Evolutionary conservation across 2,113 vertebrate genomes (phyloP).

Genomic region (Crotalus horridus): DNA sequence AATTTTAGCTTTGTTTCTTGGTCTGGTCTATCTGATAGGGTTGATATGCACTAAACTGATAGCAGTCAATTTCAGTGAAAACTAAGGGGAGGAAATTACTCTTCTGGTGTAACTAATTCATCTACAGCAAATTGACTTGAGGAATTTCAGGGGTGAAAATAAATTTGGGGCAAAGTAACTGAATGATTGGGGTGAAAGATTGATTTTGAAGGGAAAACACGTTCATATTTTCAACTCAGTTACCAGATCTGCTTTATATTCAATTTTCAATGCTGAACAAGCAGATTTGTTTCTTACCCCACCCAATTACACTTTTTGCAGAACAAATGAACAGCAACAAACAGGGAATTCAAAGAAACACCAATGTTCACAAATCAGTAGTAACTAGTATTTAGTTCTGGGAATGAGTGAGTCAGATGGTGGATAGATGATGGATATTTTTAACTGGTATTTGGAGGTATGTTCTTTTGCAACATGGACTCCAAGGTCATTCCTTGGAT

Average conservation of each 20-base stretch:
- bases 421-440: not conserved
- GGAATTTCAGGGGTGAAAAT: not conserved
- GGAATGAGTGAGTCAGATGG: not conserved
- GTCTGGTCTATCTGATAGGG: not conserved
- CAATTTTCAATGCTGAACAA: not conserved
- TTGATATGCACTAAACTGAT: not conserved
- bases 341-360: not conserved
- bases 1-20: not conserved
- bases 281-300: not conserved
- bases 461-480: not conserved
- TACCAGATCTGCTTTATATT: not conserved
- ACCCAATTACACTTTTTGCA: not conserved
- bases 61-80: not conserved
- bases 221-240: not conserved
- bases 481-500: no score
- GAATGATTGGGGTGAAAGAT: not conserved
- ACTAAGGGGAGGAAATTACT: not conserved
- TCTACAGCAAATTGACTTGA: not conserved
- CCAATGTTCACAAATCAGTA: not conserved
- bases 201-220: not conserved
- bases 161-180: not conserved
- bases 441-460: not conserved
- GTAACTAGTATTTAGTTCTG: not conserved
- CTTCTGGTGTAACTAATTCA: not conserved
- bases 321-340: not conserved